These are phyloP conservation scores for Scaptodrosophila latifasciaeformis DNA, from an alignment of 2,888 invertebrate species.

Conservation along the genomic window DNA sequence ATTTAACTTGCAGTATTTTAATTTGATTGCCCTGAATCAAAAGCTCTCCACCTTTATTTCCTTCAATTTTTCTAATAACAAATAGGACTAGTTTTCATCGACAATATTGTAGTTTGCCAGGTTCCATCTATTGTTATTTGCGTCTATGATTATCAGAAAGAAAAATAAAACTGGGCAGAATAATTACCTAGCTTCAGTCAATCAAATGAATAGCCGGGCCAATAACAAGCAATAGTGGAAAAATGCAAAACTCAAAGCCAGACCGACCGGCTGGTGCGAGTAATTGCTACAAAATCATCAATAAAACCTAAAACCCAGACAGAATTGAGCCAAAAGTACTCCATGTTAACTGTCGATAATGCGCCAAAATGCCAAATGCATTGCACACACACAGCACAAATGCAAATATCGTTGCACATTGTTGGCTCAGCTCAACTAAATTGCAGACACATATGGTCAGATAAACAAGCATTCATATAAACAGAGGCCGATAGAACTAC, in stretches of 20 bases:
- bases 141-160: slow-evolving; percentile 27
- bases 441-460: not conserved
- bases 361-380: slow-evolving; percentile 36
- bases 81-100: too few species aligned
- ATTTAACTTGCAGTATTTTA: too few species aligned
- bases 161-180: slow-evolving; percentile 9
- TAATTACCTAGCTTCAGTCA: slow-evolving; percentile 10
- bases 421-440: too few species aligned
- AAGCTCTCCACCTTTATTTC: too few species aligned
- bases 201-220: not conserved
- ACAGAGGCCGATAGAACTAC: not conserved
- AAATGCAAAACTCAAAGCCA: not conserved
- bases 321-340: not conserved
- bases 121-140: slow-evolving; percentile 12
- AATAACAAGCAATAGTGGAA: not conserved
- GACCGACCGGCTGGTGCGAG: slow-evolving; percentile 12
- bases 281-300: slow-evolving; percentile 57
- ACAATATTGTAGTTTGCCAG: slow-evolving; percentile 22
- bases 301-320: slow-evolving; percentile 20
- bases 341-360: slow-evolving; percentile 19
- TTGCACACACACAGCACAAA: slow-evolving; percentile 20
- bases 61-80: too few species aligned
- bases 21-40: too few species aligned
- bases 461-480: not conserved
- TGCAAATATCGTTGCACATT: slow-evolving; percentile 6